phyloP scores from a whole-genome alignment of 2,888 invertebrate species.

The Agonopterix subpropinquella region DNA sequence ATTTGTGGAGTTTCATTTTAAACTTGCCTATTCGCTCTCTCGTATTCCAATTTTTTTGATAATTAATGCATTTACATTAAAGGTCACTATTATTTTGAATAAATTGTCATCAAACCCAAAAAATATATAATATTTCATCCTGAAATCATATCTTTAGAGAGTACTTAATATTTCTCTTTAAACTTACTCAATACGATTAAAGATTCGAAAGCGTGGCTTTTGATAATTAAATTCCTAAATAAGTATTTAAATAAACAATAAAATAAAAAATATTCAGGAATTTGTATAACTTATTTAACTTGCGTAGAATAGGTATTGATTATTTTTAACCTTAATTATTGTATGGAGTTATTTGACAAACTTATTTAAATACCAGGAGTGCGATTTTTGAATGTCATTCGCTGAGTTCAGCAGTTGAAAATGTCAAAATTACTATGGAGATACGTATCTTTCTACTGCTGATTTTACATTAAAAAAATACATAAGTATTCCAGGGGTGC shows the following conservation, averaged over 20 bases:
- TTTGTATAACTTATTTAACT: slow-evolving; percentile 52
- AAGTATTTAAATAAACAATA: slow-evolving; percentile 42
- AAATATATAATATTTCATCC: neutral
- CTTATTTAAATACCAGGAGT: slow-evolving; percentile 24
- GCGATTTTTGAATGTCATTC: no score
- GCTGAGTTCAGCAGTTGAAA: no score
- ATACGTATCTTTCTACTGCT: no score
- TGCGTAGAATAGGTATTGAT: slow-evolving; percentile 38
- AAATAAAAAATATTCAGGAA: slow-evolving; percentile 1
- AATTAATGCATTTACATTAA: slow-evolving; percentile 27
- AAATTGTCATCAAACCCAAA: slow-evolving; percentile 1
- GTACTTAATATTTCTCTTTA: slow-evolving; percentile 27
- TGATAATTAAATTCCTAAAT: slow-evolving; percentile 25
- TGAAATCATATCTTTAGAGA: slow-evolving; percentile 13
- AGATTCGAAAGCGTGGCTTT: slow-evolving; percentile 33
- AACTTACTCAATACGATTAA: slow-evolving; percentile 1
- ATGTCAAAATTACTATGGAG: no score
- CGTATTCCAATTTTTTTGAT: slow-evolving; percentile 15
- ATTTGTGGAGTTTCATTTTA: slow-evolving; percentile 56
- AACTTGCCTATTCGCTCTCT: slow-evolving; percentile 50
- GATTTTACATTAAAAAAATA: no score
- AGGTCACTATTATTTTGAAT: slow-evolving; percentile 57
- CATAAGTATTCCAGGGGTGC: no score
- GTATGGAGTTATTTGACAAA: slow-evolving; percentile 31
- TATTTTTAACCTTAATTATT: slow-evolving; percentile 26